Base-by-base conservation (phyloP, 2,797 vertebrate genomes). In the Xiphorhynchus erythropygius region DNA sequence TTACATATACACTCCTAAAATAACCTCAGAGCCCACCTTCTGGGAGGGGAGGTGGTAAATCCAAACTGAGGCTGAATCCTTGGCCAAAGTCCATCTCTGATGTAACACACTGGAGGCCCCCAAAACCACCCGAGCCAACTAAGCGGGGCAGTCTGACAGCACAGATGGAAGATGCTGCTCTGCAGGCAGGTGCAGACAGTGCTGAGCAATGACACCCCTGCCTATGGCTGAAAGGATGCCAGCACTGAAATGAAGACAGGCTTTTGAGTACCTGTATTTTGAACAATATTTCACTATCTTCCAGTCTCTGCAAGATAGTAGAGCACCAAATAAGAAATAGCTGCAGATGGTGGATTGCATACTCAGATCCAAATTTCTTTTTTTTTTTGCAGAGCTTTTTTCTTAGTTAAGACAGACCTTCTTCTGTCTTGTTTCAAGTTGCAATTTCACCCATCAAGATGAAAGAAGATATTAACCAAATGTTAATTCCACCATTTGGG, bases 61-160 rank as follows among this genome's bases (percentile, higher is more conserved):
- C 84, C 71, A 80, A 87, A 80, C 64, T n/a, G 59, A 79, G 28
- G 50, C 74, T 88, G 83, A 90, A 90, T 90, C 70, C 71, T 79
- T 69, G 74, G 76, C 68, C 57, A 79, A 95, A 89, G 70, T 75
- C 84, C 50, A 53, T 64, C 30, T 80, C 78, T 65, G 70, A 41
- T 33, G 70, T 41, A 93, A 95, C 25, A 81, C 82, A 71, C 30
- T 39, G 56, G 82, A 81, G 62, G 50, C 37, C 47, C 19, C 46
- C 35, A 55, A 59, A 86, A 52, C 24, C 2, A 1, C 52, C 65
- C 28, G 37, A 81, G 77, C 46, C 63, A 68, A 9, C 50, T 55
- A 27, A 65, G 55, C 50, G 52, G 62, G 71, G 79, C 76, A 46
- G 79, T 60, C 57, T 68, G 87, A 65, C 69, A 71, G 83, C 69